Conservation (phyloP, 2,888 invertebrate species). For the Sarcophaga rosellei region DNA sequence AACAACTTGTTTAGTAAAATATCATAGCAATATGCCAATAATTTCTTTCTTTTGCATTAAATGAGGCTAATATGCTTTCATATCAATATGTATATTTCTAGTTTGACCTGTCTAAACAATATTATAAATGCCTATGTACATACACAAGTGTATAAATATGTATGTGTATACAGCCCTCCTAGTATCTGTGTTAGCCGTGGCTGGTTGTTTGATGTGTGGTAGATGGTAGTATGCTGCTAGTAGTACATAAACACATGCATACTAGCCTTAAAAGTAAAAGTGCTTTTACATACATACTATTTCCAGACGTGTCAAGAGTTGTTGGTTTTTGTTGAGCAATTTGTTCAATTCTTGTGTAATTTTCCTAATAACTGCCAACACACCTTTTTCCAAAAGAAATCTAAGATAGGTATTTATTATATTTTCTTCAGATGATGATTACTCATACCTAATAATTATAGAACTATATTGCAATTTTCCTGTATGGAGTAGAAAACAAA, state of each 20-base stretch:
- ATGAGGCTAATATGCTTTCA: constrained; percentile 40
- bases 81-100: constrained; percentile 30
- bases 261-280: constrained; percentile 41
- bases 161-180: background rate
- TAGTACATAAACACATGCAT: no score
- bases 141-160: background rate
- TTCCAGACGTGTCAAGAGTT: constrained; percentile 41
- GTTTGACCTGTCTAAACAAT: constrained; percentile 26
- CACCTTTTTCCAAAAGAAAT: background rate
- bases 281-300: constrained; percentile 36
- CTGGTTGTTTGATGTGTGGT: constrained; percentile 30
- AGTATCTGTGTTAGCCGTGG: background rate
- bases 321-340: constrained; percentile 32
- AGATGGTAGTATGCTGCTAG: background rate
- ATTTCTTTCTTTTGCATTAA: constrained; percentile 11
- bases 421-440: constrained; percentile 43
- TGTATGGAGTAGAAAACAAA: constrained; percentile 19
- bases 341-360: background rate
- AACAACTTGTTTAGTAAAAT: constrained; percentile 15
- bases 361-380: background rate
- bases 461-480: constrained; percentile 3
- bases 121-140: background rate
- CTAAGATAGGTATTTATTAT: constrained; percentile 3
- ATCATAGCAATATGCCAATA: background rate
- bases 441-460: constrained; percentile 22